Conservation (phyloP, 2,113 vertebrate species). For the Pelvicachromis taeniatus region DNA sequence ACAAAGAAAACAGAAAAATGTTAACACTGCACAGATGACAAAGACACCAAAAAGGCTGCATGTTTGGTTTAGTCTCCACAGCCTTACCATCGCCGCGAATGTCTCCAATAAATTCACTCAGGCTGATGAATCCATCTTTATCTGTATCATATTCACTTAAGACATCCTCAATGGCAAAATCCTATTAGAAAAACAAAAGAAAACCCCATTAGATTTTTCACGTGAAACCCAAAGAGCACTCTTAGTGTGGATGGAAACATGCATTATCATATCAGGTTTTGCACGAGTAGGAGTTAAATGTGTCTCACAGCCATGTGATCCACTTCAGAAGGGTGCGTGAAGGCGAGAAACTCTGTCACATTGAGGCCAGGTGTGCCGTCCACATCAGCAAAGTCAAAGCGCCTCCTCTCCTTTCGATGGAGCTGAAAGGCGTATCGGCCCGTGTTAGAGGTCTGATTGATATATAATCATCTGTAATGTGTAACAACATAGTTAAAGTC, state of each 20-base stretch:
- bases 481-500: background rate
- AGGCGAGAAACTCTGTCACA: slow-evolving; percentile 87
- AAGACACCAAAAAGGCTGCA: background rate
- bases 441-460: background rate
- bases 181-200: slow-evolving; percentile 61
- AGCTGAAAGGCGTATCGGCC: slow-evolving; percentile 71
- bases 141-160: slow-evolving; percentile 90
- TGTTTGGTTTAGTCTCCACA: background rate
- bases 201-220: background rate
- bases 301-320: slow-evolving; percentile 90
- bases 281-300: background rate
- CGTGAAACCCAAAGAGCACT: background rate
- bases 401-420: slow-evolving; percentile 87
- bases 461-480: background rate
- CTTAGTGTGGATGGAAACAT: background rate
- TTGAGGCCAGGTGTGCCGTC: slow-evolving; percentile 77
- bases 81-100: slow-evolving; percentile 83
- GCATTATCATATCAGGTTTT: background rate
- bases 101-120: slow-evolving; percentile 92
- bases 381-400: slow-evolving; percentile 86
- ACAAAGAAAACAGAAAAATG: background rate
- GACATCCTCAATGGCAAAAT: slow-evolving; percentile 93
- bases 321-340: slow-evolving; percentile 92
- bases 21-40: background rate
- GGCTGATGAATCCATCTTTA: slow-evolving; percentile 86